These are phyloP conservation scores for Pampus argenteus DNA, from an alignment of 2,797 vertebrate genomes.

Conservation along the genomic window DNA sequence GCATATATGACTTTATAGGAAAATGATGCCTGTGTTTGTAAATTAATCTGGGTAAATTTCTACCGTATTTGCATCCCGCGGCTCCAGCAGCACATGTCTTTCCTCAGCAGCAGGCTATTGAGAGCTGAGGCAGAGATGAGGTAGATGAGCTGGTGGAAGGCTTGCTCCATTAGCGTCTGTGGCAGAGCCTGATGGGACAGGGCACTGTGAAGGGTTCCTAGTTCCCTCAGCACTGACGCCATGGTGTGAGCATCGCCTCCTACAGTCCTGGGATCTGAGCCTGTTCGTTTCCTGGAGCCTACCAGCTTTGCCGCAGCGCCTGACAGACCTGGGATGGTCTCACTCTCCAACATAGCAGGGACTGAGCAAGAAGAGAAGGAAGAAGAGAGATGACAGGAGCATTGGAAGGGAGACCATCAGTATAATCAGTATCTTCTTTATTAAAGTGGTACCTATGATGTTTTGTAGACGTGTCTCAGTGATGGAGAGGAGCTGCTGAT, in stretches of 20 bases:
- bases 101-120: slow-evolving; percentile 87
- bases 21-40: background rate
- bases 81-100: slow-evolving; percentile 87
- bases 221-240: slow-evolving; percentile 81
- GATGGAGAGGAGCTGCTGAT: slow-evolving; percentile 87
- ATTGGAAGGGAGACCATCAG: background rate
- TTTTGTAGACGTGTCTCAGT: slow-evolving; percentile 81
- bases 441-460: slow-evolving; percentile 73
- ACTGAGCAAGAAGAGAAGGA: slow-evolving; percentile 66
- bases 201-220: slow-evolving; percentile 68
- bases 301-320: slow-evolving; percentile 54
- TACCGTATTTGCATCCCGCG: slow-evolving; percentile 88
- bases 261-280: slow-evolving; percentile 67
- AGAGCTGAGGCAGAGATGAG: slow-evolving; percentile 79
- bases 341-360: slow-evolving; percentile 85
- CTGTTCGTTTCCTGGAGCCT: slow-evolving; percentile 63
- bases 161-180: slow-evolving; percentile 73
- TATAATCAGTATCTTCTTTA: background rate
- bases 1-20: background rate
- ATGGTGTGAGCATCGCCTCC: slow-evolving; percentile 69
- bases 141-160: slow-evolving; percentile 84
- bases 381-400: background rate
- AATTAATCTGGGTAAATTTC: background rate
- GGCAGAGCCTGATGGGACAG: slow-evolving; percentile 78
- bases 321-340: slow-evolving; percentile 83